Evolutionary conservation across 2,797 vertebrate species (phyloP).

Genomic region (Remorina albescens): DNA sequence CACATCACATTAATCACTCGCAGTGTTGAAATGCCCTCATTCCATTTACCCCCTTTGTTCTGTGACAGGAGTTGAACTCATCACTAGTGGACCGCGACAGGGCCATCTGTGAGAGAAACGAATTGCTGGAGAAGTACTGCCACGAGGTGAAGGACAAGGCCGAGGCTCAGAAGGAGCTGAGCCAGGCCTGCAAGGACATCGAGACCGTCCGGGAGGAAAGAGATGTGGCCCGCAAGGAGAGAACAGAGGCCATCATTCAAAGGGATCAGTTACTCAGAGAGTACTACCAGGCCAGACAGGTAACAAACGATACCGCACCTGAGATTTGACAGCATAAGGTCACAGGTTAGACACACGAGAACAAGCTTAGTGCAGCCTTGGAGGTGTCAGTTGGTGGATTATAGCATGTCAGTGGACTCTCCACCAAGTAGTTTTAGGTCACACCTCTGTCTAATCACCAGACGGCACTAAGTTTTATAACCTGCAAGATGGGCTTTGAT

Average conservation of each 20-base stretch:
- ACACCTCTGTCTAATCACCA: slow-evolving; percentile 41
- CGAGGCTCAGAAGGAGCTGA: slow-evolving; percentile 92
- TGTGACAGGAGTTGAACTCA: slow-evolving; percentile 89
- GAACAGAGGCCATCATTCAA: slow-evolving; percentile 92
- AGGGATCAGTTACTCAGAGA: slow-evolving; percentile 91
- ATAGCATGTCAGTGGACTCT: slow-evolving; percentile 31
- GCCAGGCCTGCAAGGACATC: slow-evolving; percentile 94
- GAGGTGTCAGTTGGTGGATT: slow-evolving; percentile 51
- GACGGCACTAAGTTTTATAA: slow-evolving; percentile 37
- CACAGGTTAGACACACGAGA: slow-evolving; percentile 44
- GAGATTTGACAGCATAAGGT: slow-evolving; percentile 16
- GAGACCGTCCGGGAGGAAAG: slow-evolving; percentile 92
- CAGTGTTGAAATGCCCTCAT: slow-evolving; percentile 39
- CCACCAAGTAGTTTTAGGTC: slow-evolving; percentile 31
- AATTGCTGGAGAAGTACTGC: slow-evolving; percentile 95
- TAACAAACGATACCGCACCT: slow-evolving; percentile 51
- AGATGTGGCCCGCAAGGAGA: slow-evolving; percentile 90
- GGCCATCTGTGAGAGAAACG: slow-evolving; percentile 92
- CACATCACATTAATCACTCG: slow-evolving; percentile 44
- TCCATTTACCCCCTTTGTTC: slow-evolving; percentile 43
- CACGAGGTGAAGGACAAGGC: slow-evolving; percentile 94
- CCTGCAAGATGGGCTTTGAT: not conserved
- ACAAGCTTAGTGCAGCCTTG: slow-evolving; percentile 37
- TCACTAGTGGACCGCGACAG: slow-evolving; percentile 91
- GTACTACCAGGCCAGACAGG: slow-evolving; percentile 93